phyloP scores from a whole-genome alignment of 2,113 vertebrate species.

The Riparia riparia region DNA sequence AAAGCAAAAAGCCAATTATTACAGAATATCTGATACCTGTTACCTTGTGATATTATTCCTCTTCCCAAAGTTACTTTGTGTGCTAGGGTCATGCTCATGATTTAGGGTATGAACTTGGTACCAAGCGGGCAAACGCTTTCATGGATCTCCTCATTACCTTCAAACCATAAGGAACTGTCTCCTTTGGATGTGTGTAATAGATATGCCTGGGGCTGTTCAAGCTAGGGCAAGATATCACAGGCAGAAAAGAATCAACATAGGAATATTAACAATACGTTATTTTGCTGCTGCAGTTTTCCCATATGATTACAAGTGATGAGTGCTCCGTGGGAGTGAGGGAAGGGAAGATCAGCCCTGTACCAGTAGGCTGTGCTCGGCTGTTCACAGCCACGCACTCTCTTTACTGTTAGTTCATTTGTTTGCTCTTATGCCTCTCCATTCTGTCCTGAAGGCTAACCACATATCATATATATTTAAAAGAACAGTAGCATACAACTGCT shows the following conservation, averaged over 20 bases:
- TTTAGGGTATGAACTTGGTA: neutral
- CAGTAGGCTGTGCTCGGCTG: neutral
- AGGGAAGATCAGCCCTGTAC: neutral
- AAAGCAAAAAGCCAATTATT: neutral
- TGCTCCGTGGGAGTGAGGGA: constrained; percentile 48
- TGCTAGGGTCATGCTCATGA: neutral
- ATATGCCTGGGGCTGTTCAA: constrained; percentile 68
- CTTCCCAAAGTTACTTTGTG: neutral
- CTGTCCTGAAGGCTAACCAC: constrained; percentile 52
- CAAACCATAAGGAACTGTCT: constrained; percentile 28
- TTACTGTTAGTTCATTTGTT: constrained; percentile 29
- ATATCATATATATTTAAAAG: constrained; percentile 60
- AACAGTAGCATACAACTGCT: constrained; percentile 15
- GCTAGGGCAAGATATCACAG: constrained; percentile 68
- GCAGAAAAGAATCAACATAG: constrained; percentile 43
- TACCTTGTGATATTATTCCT: neutral
- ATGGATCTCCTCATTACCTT: constrained; percentile 21
- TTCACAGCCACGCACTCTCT: neutral
- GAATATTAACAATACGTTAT: constrained; percentile 47
- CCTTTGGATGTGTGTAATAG: constrained; percentile 16
- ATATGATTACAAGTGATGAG: constrained; percentile 60
- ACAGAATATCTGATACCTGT: neutral
- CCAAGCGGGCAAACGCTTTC: neutral
- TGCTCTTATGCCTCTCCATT: neutral
- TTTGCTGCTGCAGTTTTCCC: constrained; percentile 64